Evolutionary conservation across 2,888 invertebrate genomes (phyloP).

Genomic region (Amphiduros pacificus): DNA sequence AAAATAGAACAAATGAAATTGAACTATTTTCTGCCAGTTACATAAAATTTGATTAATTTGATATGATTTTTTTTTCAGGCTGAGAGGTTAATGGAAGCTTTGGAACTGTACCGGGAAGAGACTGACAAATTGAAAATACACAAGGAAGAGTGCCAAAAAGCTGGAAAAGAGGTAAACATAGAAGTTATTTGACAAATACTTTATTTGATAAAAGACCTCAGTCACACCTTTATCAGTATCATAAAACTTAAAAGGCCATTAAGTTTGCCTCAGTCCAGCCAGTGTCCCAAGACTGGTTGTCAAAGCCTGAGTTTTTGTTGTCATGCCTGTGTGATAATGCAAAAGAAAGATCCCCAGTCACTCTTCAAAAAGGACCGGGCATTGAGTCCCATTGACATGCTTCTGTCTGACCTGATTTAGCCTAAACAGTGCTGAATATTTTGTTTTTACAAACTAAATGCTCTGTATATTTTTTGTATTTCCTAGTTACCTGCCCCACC

Average conservation of each 20-base stretch:
- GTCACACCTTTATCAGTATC: no score
- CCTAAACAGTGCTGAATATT: neutral
- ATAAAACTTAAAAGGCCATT: no score
- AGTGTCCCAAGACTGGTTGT: no score
- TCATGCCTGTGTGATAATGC: no score
- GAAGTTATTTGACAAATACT: no score
- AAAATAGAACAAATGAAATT: no score
- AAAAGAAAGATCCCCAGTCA: no score
- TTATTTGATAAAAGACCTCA: no score
- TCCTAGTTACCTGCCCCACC: constrained; percentile 62
- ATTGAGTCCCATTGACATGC: no score
- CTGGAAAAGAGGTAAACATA: constrained; percentile 41
- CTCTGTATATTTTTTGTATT: neutral
- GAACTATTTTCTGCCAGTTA: neutral
- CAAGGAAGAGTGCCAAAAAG: constrained; percentile 49
- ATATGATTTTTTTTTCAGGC: constrained; percentile 64
- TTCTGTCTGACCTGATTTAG: neutral
- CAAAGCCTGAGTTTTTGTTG: no score
- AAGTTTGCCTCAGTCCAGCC: no score
- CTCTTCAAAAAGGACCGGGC: no score
- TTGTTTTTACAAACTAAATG: neutral
- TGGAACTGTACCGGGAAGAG: constrained; percentile 67
- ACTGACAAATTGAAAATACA: constrained; percentile 55
- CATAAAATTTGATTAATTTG: neutral
- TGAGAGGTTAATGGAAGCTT: constrained; percentile 87